Percentiles rank a stretch among this genome's conserved stretches.
Evolutionary conservation across 2,113 vertebrate genomes (phyloP).

Genomic region (Polypterus bichir): DNA sequence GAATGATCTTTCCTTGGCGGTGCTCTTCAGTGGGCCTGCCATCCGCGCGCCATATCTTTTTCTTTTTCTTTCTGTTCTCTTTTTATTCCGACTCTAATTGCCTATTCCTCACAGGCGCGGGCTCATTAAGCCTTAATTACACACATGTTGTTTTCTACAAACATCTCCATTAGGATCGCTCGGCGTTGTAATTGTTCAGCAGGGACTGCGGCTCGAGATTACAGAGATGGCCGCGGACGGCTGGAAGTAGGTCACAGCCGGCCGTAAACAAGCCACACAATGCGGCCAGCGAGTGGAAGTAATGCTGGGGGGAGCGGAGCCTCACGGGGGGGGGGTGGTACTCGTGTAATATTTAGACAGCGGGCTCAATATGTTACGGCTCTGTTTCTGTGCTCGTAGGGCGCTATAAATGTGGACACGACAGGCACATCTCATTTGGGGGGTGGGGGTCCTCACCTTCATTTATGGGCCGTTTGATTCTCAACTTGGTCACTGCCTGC

Average conservation of each 20-base stretch:
- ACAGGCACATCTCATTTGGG: too few species aligned
- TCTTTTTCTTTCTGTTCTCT: conserved; percentile 18
- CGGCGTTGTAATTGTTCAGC: conserved; percentile 81
- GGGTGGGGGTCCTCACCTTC: too few species aligned
- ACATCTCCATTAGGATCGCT: conserved; percentile 97
- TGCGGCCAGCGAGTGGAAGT: conserved; percentile 54
- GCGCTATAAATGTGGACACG: too few species aligned
- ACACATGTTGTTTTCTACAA: conserved; percentile 99
- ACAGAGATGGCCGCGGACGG: conserved; percentile 40
- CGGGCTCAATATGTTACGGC: too few species aligned
- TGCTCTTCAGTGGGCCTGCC: too few species aligned
- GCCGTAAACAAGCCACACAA: conserved; percentile 60
- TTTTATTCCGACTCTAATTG: conserved; percentile 98
- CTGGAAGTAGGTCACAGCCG: conserved; percentile 61
- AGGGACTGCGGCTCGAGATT: conserved; percentile 61
- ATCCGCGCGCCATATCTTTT: conserved; percentile 23
- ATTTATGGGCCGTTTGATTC: too few species aligned
- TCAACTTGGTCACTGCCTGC: too few species aligned
- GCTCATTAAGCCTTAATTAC: conserved; percentile 99
- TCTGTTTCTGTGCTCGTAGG: too few species aligned
- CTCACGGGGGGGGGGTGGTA: too few species aligned
- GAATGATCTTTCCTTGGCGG: conserved; percentile 27
- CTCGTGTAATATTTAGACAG: too few species aligned
- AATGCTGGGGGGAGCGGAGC: conserved; percentile 28
- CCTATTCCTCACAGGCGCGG: conserved; percentile 97